Conservation (phyloP, 2,113 vertebrate species). For the Phyllostomus hastatus region DNA sequence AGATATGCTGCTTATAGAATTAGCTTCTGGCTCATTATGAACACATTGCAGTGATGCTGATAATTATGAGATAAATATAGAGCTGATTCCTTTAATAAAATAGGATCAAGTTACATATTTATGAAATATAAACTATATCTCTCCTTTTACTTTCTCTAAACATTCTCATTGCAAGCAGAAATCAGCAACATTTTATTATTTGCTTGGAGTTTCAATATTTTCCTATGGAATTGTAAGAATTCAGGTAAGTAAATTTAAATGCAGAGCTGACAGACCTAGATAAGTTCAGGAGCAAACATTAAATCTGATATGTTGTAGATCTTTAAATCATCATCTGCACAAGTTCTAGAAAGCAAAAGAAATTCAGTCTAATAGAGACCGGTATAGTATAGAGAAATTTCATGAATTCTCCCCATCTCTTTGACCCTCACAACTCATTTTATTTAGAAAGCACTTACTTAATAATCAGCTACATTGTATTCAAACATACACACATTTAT, state of each 20-base stretch:
- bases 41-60: neutral
- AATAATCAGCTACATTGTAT: neutral
- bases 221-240: neutral
- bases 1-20: neutral
- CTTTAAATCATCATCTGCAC: neutral
- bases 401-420: neutral
- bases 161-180: slow-evolving; percentile 1
- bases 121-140: neutral
- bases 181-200: neutral
- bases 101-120: slow-evolving; percentile 37
- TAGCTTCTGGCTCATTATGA: slow-evolving; percentile 1
- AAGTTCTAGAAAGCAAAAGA: neutral
- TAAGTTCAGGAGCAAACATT: neutral
- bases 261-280: neutral
- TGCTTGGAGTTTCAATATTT: neutral
- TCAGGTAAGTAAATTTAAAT: neutral
- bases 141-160: neutral
- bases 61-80: neutral
- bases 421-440: neutral
- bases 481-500: neutral
- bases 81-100: slow-evolving; percentile 24
- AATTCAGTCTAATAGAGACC: neutral
- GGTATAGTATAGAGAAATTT: neutral
- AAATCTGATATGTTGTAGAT: neutral
- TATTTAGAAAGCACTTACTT: slow-evolving; percentile 17